phyloP scores from a whole-genome alignment of 1,140 invertebrate species.

The Atta colombica region DNA sequence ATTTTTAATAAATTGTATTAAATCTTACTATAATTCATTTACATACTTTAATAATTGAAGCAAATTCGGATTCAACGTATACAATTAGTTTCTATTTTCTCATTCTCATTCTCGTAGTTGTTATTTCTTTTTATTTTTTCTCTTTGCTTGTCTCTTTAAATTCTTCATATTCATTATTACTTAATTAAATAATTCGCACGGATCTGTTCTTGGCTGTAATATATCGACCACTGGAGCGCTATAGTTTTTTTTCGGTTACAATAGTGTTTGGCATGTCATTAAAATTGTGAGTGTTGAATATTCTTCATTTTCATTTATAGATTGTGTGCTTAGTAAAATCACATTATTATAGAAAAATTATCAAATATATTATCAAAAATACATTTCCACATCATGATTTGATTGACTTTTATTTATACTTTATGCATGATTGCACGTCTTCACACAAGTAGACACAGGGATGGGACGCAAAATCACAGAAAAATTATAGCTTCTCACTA shows the following conservation, averaged over 20 bases:
- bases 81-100: neutral
- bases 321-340: neutral
- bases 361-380: slow-evolving; percentile 3
- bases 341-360: neutral
- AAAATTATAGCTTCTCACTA: slow-evolving; percentile 20
- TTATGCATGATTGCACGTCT: slow-evolving; percentile 6
- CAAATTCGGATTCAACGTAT: neutral
- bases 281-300: slow-evolving; percentile 42
- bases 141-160: neutral
- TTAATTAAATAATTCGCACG: slow-evolving; percentile 15
- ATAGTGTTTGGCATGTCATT: slow-evolving; percentile 42
- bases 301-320: slow-evolving; percentile 26
- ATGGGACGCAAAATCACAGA: neutral
- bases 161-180: neutral
- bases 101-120: neutral
- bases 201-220: neutral
- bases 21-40: neutral
- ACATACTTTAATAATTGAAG: neutral
- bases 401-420: slow-evolving; percentile 31
- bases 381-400: slow-evolving; percentile 30
- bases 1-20: slow-evolving; percentile 4
- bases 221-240: slow-evolving; percentile 56
- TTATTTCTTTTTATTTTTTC: neutral
- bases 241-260: slow-evolving; percentile 70
- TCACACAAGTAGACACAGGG: neutral